Base-by-base conservation (phyloP, 2,888 invertebrate genomes). In the Melinaea marsaeus region DNA sequence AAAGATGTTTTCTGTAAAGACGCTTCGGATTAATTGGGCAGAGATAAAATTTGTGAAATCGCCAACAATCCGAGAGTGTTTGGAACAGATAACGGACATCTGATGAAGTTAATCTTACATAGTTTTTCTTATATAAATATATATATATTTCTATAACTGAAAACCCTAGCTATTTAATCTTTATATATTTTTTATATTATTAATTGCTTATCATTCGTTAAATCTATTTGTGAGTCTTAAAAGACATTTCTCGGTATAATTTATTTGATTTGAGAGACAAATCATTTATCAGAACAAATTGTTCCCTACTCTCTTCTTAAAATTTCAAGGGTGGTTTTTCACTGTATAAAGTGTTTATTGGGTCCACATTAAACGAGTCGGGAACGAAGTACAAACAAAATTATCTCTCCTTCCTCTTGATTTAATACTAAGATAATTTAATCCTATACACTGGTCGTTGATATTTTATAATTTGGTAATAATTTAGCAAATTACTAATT, bases 21-120 rank as follows among this genome's bases (percentile, higher is more conserved):
- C 80, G 81, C 86, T 80, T 76, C 79, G 83, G 86, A 88, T 88
- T 89, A 88, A 88, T 89, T 88, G 85, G 81, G 79, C 82, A 76
- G 79, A 84, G 86, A 89, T 87, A 87, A 88, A 88, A 89, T 87
- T 88, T 84, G 81, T 83, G 80, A 84, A 84, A 83, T 80, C 80
- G 80, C 84, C 79, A 73, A 76, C 78, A 80, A 83, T 77, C 80
- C 76, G 82, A 76, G 85, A 83, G 84, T 86, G 86, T 79, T 84
- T 76, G 61, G 75, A 75, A 77, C 79, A 83, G 87, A 88, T 89
- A 88, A 88, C 81, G 75, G 73, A 74, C 70, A 72, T 75, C 72
- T 84, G 79, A 84, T 85, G 83, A 80, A 82, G 75, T 83, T 42
- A 32, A 51, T 51, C 4, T 51, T 51, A 51, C 32, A 32, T 51